Conservation (phyloP, 2,888 invertebrate species). For the Lithophane socia region DNA sequence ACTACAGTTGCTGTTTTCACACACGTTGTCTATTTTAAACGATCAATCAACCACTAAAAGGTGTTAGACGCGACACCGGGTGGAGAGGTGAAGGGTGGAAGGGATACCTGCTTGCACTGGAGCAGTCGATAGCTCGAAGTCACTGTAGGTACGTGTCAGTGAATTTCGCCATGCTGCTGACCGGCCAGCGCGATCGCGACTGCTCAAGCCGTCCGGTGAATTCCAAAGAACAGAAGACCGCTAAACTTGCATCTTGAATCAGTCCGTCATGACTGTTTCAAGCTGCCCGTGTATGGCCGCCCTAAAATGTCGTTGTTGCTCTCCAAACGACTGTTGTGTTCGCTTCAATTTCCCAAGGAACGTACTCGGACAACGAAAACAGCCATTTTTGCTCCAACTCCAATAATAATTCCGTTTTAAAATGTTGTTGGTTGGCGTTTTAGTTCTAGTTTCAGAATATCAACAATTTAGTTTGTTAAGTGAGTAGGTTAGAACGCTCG, state of each 20-base stretch:
- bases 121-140: neutral
- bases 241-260: neutral
- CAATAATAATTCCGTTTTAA: slow-evolving; percentile 65
- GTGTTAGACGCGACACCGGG: no score
- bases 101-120: neutral
- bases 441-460: slow-evolving; percentile 37
- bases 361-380: slow-evolving; percentile 62
- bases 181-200: neutral
- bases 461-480: slow-evolving; percentile 54
- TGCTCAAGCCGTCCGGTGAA: neutral
- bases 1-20: no score
- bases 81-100: no score
- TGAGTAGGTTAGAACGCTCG: slow-evolving; percentile 19
- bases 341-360: slow-evolving; percentile 67
- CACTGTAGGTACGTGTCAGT: no score
- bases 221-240: neutral
- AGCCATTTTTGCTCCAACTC: slow-evolving; percentile 64
- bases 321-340: slow-evolving; percentile 60
- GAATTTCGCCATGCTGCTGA: neutral
- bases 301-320: slow-evolving; percentile 56
- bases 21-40: neutral
- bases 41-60: neutral
- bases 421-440: slow-evolving; percentile 58
- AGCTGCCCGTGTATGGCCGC: neutral
- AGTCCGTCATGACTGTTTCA: neutral